Conservation (phyloP, 2,888 invertebrate species). For the Hylaea fasciaria region DNA sequence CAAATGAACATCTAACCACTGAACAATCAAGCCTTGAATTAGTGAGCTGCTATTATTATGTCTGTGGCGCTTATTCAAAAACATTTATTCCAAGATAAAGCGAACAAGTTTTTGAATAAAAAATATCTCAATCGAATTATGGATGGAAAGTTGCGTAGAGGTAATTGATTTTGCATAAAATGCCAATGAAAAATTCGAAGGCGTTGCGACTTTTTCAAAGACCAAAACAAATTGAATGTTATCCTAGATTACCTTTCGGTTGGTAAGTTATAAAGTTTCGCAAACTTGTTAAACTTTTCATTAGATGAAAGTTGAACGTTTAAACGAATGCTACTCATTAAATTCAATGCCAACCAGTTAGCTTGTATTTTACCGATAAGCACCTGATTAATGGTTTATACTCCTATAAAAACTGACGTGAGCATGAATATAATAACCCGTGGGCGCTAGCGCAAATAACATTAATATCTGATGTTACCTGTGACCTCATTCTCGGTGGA, state of each 20-base stretch:
- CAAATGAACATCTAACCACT: background rate
- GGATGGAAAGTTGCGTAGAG: constrained; percentile 14
- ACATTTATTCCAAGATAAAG: constrained; percentile 15
- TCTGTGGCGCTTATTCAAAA: constrained; percentile 8
- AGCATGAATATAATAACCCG: no score
- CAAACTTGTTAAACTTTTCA: background rate
- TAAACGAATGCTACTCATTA: no score
- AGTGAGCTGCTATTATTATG: background rate
- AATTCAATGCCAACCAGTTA: no score
- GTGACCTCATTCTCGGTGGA: no score
- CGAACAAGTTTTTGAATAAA: constrained; percentile 17
- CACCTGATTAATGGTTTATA: no score
- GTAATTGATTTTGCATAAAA: constrained; percentile 20
- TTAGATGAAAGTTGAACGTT: no score
- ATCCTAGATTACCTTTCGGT: background rate
- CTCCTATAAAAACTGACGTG: no score
- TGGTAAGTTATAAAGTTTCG: background rate
- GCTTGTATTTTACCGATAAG: no score
- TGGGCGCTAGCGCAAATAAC: no score
- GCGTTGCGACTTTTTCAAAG: background rate
- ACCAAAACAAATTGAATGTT: constrained; percentile 7
- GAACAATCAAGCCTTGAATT: background rate
- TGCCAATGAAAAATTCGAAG: constrained; percentile 4
- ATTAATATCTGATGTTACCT: no score
- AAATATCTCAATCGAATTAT: constrained; percentile 21